Evolutionary conservation across 2,888 invertebrate genomes (phyloP).

Genomic region (Yponomeuta sedellus): DNA sequence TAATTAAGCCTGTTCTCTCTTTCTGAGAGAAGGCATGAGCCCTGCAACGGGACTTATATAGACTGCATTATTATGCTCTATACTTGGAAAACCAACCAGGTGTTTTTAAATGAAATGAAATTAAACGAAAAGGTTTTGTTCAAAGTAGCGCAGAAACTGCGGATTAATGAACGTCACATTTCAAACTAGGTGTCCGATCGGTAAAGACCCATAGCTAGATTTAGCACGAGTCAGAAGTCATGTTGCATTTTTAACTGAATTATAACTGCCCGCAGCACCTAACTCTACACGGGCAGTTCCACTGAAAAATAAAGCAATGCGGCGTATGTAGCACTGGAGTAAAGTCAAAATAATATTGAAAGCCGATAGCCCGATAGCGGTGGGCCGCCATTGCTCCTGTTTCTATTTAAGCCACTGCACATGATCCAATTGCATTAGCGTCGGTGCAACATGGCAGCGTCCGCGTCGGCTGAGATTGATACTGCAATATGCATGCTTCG

Average conservation of each 20-base stretch:
- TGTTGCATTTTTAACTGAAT: neutral
- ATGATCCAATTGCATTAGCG: conserved; percentile 1
- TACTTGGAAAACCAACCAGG: too few relatives aligned
- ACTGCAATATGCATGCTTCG: neutral
- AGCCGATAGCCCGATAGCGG: neutral
- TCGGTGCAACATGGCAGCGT: neutral
- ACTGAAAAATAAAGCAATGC: neutral
- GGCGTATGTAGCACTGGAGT: neutral
- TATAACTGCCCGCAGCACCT: neutral
- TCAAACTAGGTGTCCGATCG: too few relatives aligned
- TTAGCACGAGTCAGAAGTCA: neutral
- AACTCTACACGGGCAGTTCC: neutral
- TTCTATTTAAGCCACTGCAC: conserved; percentile 3
- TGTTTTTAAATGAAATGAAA: too few relatives aligned
- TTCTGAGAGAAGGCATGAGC: too few relatives aligned
- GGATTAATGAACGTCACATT: too few relatives aligned
- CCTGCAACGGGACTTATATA: too few relatives aligned
- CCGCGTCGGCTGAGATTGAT: conserved; percentile 2
- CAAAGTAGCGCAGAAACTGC: too few relatives aligned
- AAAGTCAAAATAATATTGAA: neutral
- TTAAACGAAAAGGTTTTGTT: too few relatives aligned
- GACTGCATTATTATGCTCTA: too few relatives aligned
- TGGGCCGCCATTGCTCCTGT: neutral
- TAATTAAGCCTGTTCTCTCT: too few relatives aligned
- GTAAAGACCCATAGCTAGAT: too few relatives aligned